Evolutionary conservation across 2,797 vertebrate species (phyloP).

Genomic region (Mustela erminea): DNA sequence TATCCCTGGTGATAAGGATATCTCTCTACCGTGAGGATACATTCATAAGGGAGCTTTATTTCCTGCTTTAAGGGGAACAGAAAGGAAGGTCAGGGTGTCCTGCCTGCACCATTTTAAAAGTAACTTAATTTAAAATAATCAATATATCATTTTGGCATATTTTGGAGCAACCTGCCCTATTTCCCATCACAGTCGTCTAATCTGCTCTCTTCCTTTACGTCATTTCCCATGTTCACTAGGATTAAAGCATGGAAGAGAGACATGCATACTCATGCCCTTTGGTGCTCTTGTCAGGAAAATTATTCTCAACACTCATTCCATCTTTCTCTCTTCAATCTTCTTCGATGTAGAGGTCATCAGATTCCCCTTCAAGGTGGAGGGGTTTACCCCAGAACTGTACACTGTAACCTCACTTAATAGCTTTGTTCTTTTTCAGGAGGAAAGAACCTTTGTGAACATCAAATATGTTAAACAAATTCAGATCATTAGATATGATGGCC

Average conservation of each 20-base stretch:
- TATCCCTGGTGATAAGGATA: neutral
- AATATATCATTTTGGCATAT: neutral
- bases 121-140: neutral
- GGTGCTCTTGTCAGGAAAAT: neutral
- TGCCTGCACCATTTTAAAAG: neutral
- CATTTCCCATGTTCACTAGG: neutral
- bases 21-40: neutral
- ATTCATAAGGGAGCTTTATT: neutral
- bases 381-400: neutral
- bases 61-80: neutral
- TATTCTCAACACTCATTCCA: neutral
- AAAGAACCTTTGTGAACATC: neutral
- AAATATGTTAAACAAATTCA: conserved; percentile 17
- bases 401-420: neutral
- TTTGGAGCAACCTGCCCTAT: neutral
- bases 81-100: neutral
- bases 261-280: neutral
- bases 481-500: neutral
- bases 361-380: neutral
- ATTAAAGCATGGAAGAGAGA: neutral
- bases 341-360: neutral
- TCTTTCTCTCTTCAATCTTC: neutral
- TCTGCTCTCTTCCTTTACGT: neutral
- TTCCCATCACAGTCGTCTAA: neutral
- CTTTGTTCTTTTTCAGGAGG: neutral